phyloP scores from a whole-genome alignment of 2,113 vertebrate genomes.

The Daubentonia madagascariensis region DNA sequence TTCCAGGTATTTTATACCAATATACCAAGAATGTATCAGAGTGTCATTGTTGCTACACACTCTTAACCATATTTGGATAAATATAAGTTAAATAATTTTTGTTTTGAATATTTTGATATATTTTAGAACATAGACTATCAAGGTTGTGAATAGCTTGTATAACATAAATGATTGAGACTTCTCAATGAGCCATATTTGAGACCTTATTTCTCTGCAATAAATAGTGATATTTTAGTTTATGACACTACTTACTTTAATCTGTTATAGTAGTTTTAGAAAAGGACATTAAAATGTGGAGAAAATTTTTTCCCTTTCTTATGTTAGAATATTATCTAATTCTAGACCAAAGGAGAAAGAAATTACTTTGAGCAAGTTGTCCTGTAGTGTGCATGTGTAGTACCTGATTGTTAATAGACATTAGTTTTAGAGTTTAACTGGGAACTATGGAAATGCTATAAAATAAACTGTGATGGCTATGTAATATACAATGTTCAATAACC shows the following conservation, averaged over 20 bases:
- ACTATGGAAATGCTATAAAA: background rate
- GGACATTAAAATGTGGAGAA: background rate
- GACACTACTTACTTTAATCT: background rate
- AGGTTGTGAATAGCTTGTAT: background rate
- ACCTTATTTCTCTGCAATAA: background rate
- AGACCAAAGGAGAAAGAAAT: background rate
- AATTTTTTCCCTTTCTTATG: background rate
- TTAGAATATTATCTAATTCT: slow-evolving; percentile 39
- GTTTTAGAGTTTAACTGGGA: background rate
- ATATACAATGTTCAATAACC: background rate
- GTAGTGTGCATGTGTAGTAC: background rate
- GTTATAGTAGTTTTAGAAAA: slow-evolving; percentile 7
- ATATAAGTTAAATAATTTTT: background rate
- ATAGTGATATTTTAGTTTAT: background rate
- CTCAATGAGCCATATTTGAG: background rate
- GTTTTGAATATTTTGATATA: background rate
- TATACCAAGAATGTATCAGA: background rate
- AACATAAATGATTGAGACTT: background rate
- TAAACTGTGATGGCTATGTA: background rate
- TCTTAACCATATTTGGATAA: background rate
- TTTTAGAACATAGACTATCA: background rate
- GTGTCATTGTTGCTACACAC: background rate
- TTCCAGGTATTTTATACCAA: background rate
- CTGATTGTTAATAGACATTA: background rate
- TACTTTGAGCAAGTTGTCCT: background rate